A percentile compares a stretch with the other conserved stretches of the same genome.
Conservation (phyloP, 2,888 invertebrate genomes). For the Cactoblastis cactorum region DNA sequence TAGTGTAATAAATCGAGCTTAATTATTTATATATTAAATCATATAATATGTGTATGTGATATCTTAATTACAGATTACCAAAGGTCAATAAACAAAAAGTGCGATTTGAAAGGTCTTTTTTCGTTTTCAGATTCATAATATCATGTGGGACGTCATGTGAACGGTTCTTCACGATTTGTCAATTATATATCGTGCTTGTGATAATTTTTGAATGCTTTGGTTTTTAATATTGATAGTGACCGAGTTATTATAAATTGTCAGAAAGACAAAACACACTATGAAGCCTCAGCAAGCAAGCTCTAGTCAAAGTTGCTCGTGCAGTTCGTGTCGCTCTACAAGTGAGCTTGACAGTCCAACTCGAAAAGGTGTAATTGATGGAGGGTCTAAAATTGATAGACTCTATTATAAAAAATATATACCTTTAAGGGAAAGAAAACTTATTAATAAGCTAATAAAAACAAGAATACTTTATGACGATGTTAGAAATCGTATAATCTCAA, state of each 20-base stretch:
- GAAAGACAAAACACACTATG: slow-evolving; percentile 37
- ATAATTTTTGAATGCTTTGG: slow-evolving; percentile 18
- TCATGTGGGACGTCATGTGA: slow-evolving; percentile 26
- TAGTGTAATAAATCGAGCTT: too few relatives aligned
- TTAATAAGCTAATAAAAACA: slow-evolving; percentile 47
- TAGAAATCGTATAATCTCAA: slow-evolving; percentile 41
- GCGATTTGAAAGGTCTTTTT: background rate
- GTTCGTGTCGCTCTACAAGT: slow-evolving; percentile 39
- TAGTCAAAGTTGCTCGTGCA: slow-evolving; percentile 35
- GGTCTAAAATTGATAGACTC: slow-evolving; percentile 43
- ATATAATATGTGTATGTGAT: too few relatives aligned
- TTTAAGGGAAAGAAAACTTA: slow-evolving; percentile 43
- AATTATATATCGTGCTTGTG: slow-evolving; percentile 23
- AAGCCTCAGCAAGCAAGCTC: slow-evolving; percentile 27
- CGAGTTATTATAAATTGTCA: slow-evolving; percentile 10
- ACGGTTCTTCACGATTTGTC: slow-evolving; percentile 21
- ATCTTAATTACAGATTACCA: too few relatives aligned
- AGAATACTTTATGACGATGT: slow-evolving; percentile 53
- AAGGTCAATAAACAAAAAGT: too few relatives aligned
- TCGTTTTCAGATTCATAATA: slow-evolving; percentile 12
- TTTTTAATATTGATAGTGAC: slow-evolving; percentile 23
- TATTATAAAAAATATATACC: slow-evolving; percentile 44
- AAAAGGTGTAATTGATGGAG: slow-evolving; percentile 29
- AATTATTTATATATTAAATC: too few relatives aligned
- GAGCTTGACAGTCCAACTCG: slow-evolving; percentile 38